Evolutionary conservation across 2,888 invertebrate species (phyloP).

Genomic region (Drosophila pseudotalamancana): DNA sequence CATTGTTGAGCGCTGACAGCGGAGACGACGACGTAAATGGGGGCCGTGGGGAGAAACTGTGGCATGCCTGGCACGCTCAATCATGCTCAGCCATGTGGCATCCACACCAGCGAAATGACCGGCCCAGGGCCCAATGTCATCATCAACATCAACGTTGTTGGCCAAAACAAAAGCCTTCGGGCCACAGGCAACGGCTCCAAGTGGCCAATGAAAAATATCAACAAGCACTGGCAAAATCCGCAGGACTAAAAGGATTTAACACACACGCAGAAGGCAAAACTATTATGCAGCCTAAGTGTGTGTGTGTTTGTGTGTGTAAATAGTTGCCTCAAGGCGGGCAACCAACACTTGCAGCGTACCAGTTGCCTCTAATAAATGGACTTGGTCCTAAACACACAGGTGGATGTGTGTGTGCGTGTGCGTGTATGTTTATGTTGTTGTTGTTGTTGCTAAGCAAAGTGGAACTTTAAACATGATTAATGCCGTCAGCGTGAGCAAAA

Average conservation of each 20-base stretch:
- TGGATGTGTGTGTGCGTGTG: conserved; percentile 1
- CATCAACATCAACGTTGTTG: conserved; percentile 43
- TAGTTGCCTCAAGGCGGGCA: conserved; percentile 14
- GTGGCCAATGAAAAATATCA: conserved; percentile 64
- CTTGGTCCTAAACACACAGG: conserved; percentile 38
- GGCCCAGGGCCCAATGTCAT: conserved; percentile 31
- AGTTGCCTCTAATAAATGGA: conserved; percentile 62
- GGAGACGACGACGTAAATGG: not conserved
- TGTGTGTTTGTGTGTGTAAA: conserved; percentile 10
- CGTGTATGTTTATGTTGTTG: not conserved
- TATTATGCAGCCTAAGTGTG: conserved; percentile 37
- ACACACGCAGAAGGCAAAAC: conserved; percentile 35
- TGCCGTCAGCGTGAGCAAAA: conserved; percentile 34
- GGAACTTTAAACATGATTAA: conserved; percentile 67
- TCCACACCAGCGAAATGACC: conserved; percentile 21
- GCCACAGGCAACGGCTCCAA: conserved; percentile 36
- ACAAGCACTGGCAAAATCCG: conserved; percentile 50
- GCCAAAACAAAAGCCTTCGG: conserved; percentile 36
- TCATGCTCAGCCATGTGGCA: conserved; percentile 54
- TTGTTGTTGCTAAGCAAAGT: conserved; percentile 27
- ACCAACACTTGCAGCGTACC: conserved; percentile 36
- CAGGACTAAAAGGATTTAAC: conserved; percentile 56
- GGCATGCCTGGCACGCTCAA: conserved; percentile 52
- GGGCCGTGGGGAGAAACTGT: conserved; percentile 2
- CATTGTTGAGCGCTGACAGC: conserved; percentile 48